Evolutionary conservation across 2,888 invertebrate species (phyloP).

Genomic region (Drosophila barbarae): DNA sequence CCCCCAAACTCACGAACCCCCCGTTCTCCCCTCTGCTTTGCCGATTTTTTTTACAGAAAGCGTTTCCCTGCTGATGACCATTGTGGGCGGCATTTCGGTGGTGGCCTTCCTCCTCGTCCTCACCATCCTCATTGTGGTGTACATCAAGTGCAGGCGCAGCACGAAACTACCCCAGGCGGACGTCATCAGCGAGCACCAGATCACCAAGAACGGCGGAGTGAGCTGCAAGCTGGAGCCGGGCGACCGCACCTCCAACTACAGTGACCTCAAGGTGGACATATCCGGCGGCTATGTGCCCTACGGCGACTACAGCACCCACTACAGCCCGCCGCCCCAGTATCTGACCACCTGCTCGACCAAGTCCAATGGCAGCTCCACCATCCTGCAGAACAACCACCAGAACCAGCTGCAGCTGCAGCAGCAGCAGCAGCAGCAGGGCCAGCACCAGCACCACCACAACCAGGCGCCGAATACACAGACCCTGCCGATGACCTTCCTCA

Average conservation of each 20-base stretch:
- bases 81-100: conserved; percentile 89
- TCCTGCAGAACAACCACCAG: conserved; percentile 76
- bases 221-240: conserved; percentile 81
- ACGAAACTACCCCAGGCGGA: conserved; percentile 79
- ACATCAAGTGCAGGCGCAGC: conserved; percentile 83
- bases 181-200: conserved; percentile 80
- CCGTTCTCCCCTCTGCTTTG: background rate
- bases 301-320: conserved; percentile 92
- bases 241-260: conserved; percentile 94
- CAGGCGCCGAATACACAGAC: conserved; percentile 55
- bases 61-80: conserved; percentile 88
- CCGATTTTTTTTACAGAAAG: conserved; percentile 82
- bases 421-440: conserved; percentile 69
- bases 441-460: conserved; percentile 63
- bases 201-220: conserved; percentile 80
- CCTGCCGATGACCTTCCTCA: conserved; percentile 79
- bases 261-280: conserved; percentile 93
- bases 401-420: conserved; percentile 76
- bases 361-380: conserved; percentile 77
- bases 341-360: conserved; percentile 79
- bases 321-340: conserved; percentile 87
- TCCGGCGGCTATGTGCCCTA: conserved; percentile 87
- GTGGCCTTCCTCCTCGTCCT: conserved; percentile 91
- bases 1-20: background rate
- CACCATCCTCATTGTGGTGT: conserved; percentile 87